These are phyloP conservation scores for Cylloceria caligata DNA, from an alignment of 2,888 invertebrate species.

Conservation along the genomic window DNA sequence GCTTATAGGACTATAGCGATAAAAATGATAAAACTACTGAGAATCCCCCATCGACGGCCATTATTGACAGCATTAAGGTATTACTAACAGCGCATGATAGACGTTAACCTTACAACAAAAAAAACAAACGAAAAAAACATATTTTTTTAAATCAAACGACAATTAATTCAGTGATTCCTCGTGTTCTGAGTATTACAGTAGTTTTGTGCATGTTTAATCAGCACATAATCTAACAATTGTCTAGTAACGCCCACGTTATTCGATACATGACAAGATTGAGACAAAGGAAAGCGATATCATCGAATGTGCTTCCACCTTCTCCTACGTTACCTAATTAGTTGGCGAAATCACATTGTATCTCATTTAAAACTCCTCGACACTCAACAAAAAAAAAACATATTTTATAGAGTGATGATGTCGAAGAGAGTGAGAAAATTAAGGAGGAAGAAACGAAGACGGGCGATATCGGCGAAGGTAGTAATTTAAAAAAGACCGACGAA, in stretches of 20 bases:
- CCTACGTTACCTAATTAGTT: conserved; percentile 14
- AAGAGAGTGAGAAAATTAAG: conserved; percentile 69
- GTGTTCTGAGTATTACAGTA: conserved; percentile 65
- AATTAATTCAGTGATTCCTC: conserved; percentile 48
- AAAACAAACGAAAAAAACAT: conserved; percentile 24
- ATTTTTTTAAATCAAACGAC: conserved; percentile 30
- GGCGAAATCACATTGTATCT: too few species aligned
- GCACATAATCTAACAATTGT: conserved; percentile 63
- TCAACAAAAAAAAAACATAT: conserved; percentile 65
- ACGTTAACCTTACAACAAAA: conserved; percentile 41
- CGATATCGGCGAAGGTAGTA: conserved; percentile 69
- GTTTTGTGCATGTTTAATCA: conserved; percentile 65
- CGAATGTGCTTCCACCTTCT: background rate
- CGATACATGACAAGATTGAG: conserved; percentile 37
- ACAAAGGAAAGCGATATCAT: conserved; percentile 17
- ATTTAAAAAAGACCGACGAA: conserved; percentile 62
- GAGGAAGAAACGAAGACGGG: conserved; percentile 70
- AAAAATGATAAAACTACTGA: conserved; percentile 71
- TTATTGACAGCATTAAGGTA: conserved; percentile 70
- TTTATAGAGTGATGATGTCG: conserved; percentile 77
- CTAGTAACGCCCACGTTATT: conserved; percentile 52
- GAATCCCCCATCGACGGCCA: conserved; percentile 47
- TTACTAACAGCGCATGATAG: conserved; percentile 67
- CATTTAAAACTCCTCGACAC: conserved; percentile 43
- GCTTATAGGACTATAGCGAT: conserved; percentile 75